Percentiles rank a stretch among this genome's conserved stretches.
These are phyloP conservation scores for Tyrophagus putrescentiae DNA, from an alignment of 1,140 invertebrate species.

Conservation along the genomic window DNA sequence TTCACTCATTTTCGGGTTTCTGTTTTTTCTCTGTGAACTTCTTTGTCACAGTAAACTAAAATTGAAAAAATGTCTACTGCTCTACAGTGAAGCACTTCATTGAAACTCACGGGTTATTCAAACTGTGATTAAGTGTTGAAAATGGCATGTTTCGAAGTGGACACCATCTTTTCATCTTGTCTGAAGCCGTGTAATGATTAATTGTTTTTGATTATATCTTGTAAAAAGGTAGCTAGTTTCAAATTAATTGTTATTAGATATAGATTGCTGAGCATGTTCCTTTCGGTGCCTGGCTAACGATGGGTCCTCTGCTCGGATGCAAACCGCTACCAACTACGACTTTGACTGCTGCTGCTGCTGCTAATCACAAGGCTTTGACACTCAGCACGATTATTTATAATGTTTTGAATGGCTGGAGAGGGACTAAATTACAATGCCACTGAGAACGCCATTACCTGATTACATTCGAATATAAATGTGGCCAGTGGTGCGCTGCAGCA, in stretches of 20 bases:
- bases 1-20: not conserved
- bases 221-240: not conserved
- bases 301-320: not conserved
- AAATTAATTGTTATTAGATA: slow-evolving; percentile 8
- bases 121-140: slow-evolving; percentile 3
- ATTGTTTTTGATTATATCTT: slow-evolving; percentile 11
- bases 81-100: too few relatives aligned
- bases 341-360: too few relatives aligned
- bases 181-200: not conserved
- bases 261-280: not conserved
- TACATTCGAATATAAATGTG: too few relatives aligned
- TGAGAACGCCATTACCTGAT: too few relatives aligned
- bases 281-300: not conserved
- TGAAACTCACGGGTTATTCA: not conserved
- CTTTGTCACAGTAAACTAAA: not conserved
- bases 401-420: not conserved
- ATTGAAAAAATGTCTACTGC: not conserved
- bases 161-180: too few relatives aligned
- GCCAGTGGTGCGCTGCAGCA: too few relatives aligned
- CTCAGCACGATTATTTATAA: not conserved
- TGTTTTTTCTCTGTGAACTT: not conserved
- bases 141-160: not conserved
- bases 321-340: slow-evolving; percentile 1
- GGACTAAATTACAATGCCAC: not conserved
- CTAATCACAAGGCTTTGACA: slow-evolving; percentile 8